These are phyloP conservation scores for Brachypteracias leptosomus DNA, from an alignment of 2,113 vertebrate species.

Conservation along the genomic window DNA sequence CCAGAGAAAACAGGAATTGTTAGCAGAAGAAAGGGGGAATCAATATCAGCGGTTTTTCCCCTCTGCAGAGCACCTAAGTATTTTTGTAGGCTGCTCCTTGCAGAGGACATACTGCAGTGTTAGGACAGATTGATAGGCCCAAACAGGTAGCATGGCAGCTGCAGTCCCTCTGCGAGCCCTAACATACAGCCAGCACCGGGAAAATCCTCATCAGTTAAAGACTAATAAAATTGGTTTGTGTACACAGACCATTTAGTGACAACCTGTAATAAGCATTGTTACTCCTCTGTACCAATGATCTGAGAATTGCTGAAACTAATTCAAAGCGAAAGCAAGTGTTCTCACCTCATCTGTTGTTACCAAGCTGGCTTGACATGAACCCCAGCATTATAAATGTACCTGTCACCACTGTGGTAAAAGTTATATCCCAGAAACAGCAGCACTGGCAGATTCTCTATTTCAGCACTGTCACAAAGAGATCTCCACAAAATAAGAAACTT, in stretches of 20 bases:
- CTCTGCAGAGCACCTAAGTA: rapidly evolving
- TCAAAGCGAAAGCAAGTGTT: neutral
- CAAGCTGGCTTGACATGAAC: rapidly evolving
- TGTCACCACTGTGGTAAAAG: neutral
- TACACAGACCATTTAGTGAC: neutral
- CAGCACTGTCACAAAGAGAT: neutral
- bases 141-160: neutral
- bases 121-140: neutral
- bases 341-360: neutral
- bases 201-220: neutral
- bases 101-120: neutral
- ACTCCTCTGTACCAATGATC: neutral
- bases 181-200: neutral
- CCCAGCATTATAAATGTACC: neutral
- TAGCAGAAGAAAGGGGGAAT: neutral
- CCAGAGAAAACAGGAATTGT: neutral
- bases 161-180: neutral
- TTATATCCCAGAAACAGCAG: neutral
- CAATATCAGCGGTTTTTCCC: neutral
- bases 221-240: neutral
- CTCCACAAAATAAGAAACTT: neutral
- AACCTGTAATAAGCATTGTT: neutral
- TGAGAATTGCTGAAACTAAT: neutral
- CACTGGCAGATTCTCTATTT: neutral
- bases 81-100: neutral